Conservation (phyloP, 64 coral and sea anemone species). For the Platygyra sinensis region DNA sequence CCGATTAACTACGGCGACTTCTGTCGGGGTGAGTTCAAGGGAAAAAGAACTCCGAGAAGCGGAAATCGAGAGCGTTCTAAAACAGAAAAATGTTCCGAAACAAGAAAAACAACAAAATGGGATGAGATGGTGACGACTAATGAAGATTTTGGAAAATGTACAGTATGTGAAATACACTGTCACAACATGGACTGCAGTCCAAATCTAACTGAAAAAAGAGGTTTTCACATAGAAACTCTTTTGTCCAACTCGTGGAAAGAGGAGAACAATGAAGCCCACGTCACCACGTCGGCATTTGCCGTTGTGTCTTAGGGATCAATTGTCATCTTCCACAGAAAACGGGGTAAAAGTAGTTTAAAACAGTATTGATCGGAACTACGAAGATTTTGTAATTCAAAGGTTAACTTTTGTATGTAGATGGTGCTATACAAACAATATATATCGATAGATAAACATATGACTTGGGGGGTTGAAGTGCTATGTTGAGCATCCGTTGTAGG, state of each 20-base stretch:
- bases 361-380: no score
- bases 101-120: background rate
- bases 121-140: background rate
- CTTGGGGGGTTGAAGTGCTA: no score
- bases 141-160: background rate
- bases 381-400: no score
- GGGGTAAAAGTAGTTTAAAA: no score
- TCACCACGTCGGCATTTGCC: background rate
- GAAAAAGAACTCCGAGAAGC: constrained; percentile 45
- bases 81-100: background rate
- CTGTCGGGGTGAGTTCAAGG: constrained; percentile 42
- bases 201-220: background rate
- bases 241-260: background rate
- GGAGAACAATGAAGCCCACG: background rate
- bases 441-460: no score
- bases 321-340: background rate
- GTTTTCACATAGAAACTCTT: constrained; percentile 8
- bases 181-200: background rate
- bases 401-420: no score
- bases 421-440: no score
- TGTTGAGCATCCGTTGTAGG: no score
- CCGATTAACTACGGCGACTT: constrained; percentile 49
- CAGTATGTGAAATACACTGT: background rate
- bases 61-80: background rate
- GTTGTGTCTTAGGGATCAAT: background rate